Evolutionary conservation across 2,888 invertebrate genomes (phyloP).

Genomic region (Poecilobothrus nobilitatus): DNA sequence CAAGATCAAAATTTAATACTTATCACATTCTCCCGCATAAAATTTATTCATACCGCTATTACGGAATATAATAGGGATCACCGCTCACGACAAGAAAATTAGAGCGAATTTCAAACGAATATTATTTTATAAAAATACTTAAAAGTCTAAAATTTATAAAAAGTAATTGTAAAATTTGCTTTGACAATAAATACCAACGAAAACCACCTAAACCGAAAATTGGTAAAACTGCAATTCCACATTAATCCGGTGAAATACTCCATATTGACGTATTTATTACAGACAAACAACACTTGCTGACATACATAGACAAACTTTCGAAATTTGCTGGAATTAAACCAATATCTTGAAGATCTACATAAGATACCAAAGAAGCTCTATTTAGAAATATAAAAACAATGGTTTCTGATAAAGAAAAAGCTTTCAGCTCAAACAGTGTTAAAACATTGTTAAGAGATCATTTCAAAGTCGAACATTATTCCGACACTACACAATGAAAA

Average conservation of each 20-base stretch:
- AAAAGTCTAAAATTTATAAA: neutral
- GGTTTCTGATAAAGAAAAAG: too few relatives aligned
- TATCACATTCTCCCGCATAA: too few relatives aligned
- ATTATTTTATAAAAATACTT: slow-evolving; percentile 10
- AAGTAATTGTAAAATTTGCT: slow-evolving; percentile 13
- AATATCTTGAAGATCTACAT: slow-evolving; percentile 8
- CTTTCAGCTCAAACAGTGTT: neutral
- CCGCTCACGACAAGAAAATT: neutral
- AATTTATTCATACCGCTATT: slow-evolving; percentile 7
- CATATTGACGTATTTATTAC: slow-evolving; percentile 7
- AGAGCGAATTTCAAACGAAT: neutral
- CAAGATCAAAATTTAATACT: slow-evolving; percentile 7
- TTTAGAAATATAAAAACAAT: neutral
- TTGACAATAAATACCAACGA: slow-evolving; percentile 11
- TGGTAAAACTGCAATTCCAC: slow-evolving; percentile 9
- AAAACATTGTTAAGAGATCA: neutral
- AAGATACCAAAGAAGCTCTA: slow-evolving; percentile 1
- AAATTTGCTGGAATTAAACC: slow-evolving; percentile 22
- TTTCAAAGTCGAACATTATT: slow-evolving; percentile 2
- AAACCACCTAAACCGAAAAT: neutral
- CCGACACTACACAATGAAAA: slow-evolving; percentile 12
- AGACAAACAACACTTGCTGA: slow-evolving; percentile 12
- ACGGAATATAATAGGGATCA: slow-evolving; percentile 17
- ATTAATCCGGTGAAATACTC: slow-evolving; percentile 10
- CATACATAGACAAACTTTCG: slow-evolving; percentile 16